These are phyloP conservation scores for Holothuria glaberrima DNA, from an alignment of 35 echinoderm and acorn worm species.

Conservation along the genomic window DNA sequence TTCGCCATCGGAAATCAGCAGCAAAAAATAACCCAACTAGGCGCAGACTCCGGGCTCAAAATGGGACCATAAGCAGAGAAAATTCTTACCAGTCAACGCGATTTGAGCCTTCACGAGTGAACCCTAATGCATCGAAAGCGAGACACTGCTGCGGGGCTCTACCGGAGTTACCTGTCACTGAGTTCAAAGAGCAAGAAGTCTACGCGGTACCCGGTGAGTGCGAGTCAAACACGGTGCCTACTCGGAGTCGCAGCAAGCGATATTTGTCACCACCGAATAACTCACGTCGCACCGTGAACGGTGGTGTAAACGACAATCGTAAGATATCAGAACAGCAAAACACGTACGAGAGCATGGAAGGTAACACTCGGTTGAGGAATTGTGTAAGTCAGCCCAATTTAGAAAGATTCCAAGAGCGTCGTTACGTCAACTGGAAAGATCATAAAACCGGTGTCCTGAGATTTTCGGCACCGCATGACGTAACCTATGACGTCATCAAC, in stretches of 20 bases:
- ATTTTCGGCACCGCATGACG: constrained; percentile 28
- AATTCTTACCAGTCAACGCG: constrained; percentile 25
- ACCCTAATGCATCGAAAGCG: neutral
- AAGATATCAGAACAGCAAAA: neutral
- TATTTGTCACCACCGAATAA: constrained; percentile 43
- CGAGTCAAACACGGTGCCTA: constrained; percentile 44
- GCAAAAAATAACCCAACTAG: constrained; percentile 8
- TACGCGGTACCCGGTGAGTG: constrained; percentile 37
- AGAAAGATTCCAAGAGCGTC: constrained; percentile 15
- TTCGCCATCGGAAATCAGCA: neutral
- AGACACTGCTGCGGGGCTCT: neutral
- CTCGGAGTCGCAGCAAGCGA: constrained; percentile 8
- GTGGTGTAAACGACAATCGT: neutral
- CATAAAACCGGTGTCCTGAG: neutral
- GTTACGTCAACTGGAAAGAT: constrained; percentile 46
- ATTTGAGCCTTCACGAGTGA: neutral
- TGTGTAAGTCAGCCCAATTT: constrained; percentile 44
- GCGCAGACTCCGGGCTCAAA: neutral
- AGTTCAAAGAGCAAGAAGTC: neutral
- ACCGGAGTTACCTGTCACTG: neutral
- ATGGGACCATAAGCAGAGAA: constrained; percentile 23
- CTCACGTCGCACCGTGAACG: neutral
- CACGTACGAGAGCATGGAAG: constrained; percentile 12
- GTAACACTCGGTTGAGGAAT: neutral
- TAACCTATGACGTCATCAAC: neutral